Evolutionary conservation across 2,888 invertebrate species (phyloP), one percentile per base, ranked within the genome.

Genomic region (Caenorhabditis doughertyi): DNA sequence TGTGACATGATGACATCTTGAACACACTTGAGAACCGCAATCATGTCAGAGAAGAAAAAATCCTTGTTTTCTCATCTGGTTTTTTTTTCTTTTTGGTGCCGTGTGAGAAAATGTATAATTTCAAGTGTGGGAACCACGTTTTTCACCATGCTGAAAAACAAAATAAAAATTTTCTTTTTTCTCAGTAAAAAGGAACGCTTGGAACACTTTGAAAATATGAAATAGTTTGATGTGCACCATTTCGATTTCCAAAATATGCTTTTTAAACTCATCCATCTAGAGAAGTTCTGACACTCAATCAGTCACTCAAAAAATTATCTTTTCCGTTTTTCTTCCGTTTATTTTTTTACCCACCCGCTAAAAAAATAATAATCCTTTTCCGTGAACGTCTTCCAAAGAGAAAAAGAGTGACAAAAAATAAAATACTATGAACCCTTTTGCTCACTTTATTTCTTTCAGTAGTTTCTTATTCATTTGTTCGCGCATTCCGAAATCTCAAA

Each of bases 1-100:
- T 56, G 47, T 58, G 65, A 56, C 56, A 65, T 35, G 64, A 74
- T 76, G 76, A 68, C 76, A 76, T 76, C 76, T 76, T 68, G 76
- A 76, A 67, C 39, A 68, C 60, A 18, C 49, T 76, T 39, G 49
- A 76, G 67, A 74, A 67, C 58, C 58, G 60, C 76, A 76, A 76
- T 67, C 67, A 60, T 76, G 67, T 29, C 42, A 18, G 58, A 27
- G 21, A 58, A 27, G n/a, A n/a, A 56, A 32, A 32, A 25, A 13
- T 3, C 58, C 18, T 58, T 60, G 49, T 60, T 58, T 18, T 47
- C 25, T 35, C 60, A 39, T 23, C 42, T 25, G 18, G 23, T 35
- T 47, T 67, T 18, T 49, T 47, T 47, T 47, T 47, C 23, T 42
- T 51, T 39, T 23, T 13, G 16, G 25, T 55, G 27, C 4, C 13